Conservation (phyloP, 2,113 vertebrate genomes). For the Arothron firmamentum region DNA sequence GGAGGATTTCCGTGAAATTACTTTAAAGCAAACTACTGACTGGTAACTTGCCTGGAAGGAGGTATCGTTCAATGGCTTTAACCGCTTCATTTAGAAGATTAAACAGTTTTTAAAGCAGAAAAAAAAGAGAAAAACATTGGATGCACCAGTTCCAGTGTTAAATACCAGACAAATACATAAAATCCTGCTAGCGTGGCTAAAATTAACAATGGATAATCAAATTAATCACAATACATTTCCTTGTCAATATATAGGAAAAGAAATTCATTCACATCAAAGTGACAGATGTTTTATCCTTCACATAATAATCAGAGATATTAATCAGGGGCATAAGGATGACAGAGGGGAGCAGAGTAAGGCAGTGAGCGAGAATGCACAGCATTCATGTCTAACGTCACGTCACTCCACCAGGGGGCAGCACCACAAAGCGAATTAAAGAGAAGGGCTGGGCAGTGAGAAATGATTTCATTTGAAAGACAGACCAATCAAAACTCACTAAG, state of each 20-base stretch:
- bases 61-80: neutral
- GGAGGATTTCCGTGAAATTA: neutral
- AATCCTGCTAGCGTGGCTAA: neutral
- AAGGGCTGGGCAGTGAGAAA: neutral
- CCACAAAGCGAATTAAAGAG: slow-evolving; percentile 5
- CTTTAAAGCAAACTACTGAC: neutral
- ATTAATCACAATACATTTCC: neutral
- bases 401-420: slow-evolving; percentile 45
- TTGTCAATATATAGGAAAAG: neutral
- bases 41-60: neutral
- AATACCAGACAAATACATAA: neutral
- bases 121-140: neutral
- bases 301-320: neutral
- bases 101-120: neutral
- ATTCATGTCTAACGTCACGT: slow-evolving; percentile 50
- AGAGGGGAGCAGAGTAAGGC: slow-evolving; percentile 18
- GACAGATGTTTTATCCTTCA: neutral
- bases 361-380: slow-evolving; percentile 54
- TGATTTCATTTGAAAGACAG: neutral
- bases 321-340: neutral
- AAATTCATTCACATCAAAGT: neutral
- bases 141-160: neutral
- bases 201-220: neutral
- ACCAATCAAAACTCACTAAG: neutral
- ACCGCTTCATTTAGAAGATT: neutral